Evolutionary conservation across 2,113 vertebrate genomes (phyloP).

Genomic region (Oceanodroma tethys): DNA sequence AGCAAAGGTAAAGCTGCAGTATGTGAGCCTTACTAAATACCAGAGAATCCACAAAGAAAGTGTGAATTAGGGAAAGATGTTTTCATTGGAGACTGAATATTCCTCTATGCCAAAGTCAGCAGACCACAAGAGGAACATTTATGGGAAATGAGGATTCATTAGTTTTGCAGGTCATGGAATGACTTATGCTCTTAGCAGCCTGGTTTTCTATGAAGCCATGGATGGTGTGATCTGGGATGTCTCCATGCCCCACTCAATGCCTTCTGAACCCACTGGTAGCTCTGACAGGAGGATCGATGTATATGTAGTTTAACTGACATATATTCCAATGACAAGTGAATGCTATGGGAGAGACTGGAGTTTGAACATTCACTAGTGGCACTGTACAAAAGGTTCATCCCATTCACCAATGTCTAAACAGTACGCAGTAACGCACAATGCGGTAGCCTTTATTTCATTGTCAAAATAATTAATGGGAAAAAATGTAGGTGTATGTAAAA

Average conservation of each 20-base stretch:
- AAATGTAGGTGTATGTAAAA: not conserved
- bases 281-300: not conserved
- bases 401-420: not conserved
- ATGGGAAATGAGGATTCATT: not conserved
- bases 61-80: not conserved
- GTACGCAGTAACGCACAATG: not conserved
- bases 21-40: not conserved
- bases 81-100: not conserved
- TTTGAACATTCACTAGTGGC: not conserved
- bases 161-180: not conserved
- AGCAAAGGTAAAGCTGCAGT: not conserved
- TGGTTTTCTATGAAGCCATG: not conserved
- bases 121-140: not conserved
- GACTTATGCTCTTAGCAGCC: not conserved
- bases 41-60: not conserved
- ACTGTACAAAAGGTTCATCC: not conserved
- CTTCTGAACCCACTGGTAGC: not conserved
- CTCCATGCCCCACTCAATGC: not conserved
- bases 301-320: not conserved
- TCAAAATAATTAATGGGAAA: not conserved
- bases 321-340: not conserved
- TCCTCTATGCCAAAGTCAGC: not conserved
- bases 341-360: not conserved
- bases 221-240: not conserved
- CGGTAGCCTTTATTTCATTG: not conserved